Evolutionary conservation across 2,797 vertebrate genomes (phyloP), one percentile per base, ranked within the genome.

Genomic region (Sebastes hopkinsi): DNA sequence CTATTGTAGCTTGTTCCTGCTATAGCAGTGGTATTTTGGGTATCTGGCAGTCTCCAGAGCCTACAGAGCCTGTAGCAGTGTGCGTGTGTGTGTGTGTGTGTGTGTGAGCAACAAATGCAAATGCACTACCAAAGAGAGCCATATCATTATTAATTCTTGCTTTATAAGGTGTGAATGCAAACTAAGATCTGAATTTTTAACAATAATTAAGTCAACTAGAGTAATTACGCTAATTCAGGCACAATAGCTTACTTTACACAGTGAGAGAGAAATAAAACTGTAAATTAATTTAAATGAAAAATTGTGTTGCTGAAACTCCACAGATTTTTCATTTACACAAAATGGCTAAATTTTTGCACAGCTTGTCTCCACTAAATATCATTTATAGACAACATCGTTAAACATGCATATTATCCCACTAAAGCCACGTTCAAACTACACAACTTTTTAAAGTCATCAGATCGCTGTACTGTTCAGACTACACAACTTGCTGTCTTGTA

Each of bases 1-100:
- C 76, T 61, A 65, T 66, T 80, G 68, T 52, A 69, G 65, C 69
- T 64, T 70, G 58, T 67, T 69, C 54, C 78, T 74, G 60, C 23
- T 23, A 67, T 30, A 72, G 77, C 46, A 20, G 36, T 22, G n/a
- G 46, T 69, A 73, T 87, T 82, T 70, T 30, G 59, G 68, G 59
- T 59, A 76, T 80, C 34, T 76, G 32, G 23, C 59, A 70, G 50
- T 82, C 74, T 70, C 71, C 5, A 38, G 60, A 72, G 65, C 36
- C 23, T 68, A 34, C 5, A 38, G 55, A 72, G 66, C 36, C 29
- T 72, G 46, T 10, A 30, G 36, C 36, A 8, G 38, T 67, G 38
- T 42, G 38, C 14, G 36, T 14, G 36, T 5, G 36, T 38, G 36
- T 38, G 38, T 59, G 38, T 54, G 36, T 67, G 14, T 42, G 14